Evolutionary conservation across 2,113 vertebrate species (phyloP).

Genomic region (Mustelus asterias): DNA sequence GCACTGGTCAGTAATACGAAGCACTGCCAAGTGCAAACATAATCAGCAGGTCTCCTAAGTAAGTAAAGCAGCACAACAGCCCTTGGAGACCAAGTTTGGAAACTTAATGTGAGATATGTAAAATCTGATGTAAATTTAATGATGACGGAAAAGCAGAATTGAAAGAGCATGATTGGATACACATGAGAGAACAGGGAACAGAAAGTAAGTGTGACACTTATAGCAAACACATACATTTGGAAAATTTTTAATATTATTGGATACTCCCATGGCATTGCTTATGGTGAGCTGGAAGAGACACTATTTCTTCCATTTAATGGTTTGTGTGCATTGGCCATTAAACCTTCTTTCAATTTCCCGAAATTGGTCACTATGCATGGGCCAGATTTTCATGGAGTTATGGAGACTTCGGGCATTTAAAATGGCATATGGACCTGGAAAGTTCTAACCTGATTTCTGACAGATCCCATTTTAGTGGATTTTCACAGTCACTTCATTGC

Average conservation of each 20-base stretch:
- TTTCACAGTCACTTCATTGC: no score
- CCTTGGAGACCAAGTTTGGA: neutral
- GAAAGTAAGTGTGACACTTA: neutral
- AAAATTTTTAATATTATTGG: neutral
- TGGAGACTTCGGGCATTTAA: no score
- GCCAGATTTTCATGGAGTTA: no score
- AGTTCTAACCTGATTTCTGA: no score
- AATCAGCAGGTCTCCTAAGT: neutral
- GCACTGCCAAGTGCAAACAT: neutral
- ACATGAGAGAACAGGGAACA: neutral
- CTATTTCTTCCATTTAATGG: neutral
- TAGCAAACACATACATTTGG: neutral
- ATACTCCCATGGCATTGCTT: neutral
- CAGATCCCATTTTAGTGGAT: no score
- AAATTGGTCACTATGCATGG: neutral
- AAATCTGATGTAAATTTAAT: neutral
- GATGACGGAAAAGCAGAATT: neutral
- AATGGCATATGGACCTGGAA: no score
- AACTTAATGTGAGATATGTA: neutral
- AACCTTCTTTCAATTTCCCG: neutral
- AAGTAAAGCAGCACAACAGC: no score
- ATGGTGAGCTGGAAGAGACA: neutral
- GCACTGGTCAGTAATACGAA: neutral
- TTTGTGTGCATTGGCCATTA: neutral
- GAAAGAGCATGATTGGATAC: neutral